Evolutionary conservation across 1,140 invertebrate genomes (phyloP).

Genomic region (Monochamus saltuarius): DNA sequence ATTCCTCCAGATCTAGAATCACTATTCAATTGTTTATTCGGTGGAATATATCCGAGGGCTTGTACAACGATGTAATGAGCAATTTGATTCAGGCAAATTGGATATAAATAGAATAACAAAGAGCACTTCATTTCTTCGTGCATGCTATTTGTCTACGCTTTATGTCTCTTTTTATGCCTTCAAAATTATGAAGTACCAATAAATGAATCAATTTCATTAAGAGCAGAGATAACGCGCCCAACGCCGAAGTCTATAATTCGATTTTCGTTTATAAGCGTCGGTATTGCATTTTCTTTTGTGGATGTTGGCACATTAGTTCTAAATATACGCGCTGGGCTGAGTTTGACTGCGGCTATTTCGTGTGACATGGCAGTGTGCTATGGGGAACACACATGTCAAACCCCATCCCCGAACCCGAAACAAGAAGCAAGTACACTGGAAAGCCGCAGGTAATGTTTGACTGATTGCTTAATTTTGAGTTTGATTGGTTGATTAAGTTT

Average conservation of each 20-base stretch:
- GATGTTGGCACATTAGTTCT: constrained; percentile 18
- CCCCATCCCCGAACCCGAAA: constrained; percentile 53
- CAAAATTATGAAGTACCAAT: too few relatives aligned
- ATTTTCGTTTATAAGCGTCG: background rate
- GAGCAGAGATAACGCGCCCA: too few relatives aligned
- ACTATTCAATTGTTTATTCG: too few relatives aligned
- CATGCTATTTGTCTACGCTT: too few relatives aligned
- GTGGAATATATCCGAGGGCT: too few relatives aligned
- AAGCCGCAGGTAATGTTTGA: constrained; percentile 62
- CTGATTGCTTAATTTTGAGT: constrained; percentile 28
- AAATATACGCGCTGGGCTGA: constrained; percentile 24
- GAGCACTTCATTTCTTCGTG: too few relatives aligned
- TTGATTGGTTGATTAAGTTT: constrained; percentile 19
- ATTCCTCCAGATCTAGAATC: too few relatives aligned
- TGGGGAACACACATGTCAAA: constrained; percentile 51
- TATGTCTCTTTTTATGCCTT: too few relatives aligned
- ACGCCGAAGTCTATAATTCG: background rate
- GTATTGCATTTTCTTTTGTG: background rate
- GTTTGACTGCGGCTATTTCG: constrained; percentile 5
- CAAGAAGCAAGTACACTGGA: constrained; percentile 71
- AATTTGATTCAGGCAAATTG: too few relatives aligned
- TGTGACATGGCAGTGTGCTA: constrained; percentile 54
- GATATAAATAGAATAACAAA: too few relatives aligned
- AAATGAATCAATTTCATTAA: too few relatives aligned
- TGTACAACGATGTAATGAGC: too few relatives aligned